Evolutionary conservation across 2,113 vertebrate genomes (phyloP).

Genomic region (Bufo gargarizans): DNA sequence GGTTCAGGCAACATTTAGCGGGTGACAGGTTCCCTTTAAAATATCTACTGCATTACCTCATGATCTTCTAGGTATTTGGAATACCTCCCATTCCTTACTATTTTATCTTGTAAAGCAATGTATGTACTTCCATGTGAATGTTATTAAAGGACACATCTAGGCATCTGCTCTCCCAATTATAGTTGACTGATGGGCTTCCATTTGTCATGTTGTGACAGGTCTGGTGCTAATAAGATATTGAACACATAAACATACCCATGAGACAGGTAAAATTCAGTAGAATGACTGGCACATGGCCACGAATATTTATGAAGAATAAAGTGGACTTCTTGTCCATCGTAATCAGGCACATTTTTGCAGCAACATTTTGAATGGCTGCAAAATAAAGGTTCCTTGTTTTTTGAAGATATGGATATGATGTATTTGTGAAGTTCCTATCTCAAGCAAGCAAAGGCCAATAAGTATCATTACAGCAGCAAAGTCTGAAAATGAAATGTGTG

Average conservation of each 20-base stretch:
- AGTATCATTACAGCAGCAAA: constrained; percentile 46
- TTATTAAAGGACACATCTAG: background rate
- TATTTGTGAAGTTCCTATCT: background rate
- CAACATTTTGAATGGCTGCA: background rate
- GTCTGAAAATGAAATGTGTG: constrained; percentile 49
- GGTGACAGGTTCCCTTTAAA: too few species aligned
- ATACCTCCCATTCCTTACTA: background rate
- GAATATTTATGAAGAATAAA: background rate
- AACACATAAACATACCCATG: background rate
- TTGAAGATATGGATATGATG: background rate
- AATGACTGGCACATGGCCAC: background rate
- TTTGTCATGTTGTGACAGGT: constrained; percentile 2
- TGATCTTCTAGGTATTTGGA: background rate
- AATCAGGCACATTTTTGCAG: background rate
- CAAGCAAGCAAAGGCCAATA: background rate
- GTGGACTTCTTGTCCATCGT: background rate
- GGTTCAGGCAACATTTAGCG: too few species aligned
- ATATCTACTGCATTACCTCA: background rate
- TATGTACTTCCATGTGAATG: background rate
- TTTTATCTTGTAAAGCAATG: background rate
- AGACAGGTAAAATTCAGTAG: background rate
- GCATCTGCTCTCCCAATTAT: background rate
- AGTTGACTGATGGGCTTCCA: background rate
- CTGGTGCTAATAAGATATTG: background rate
- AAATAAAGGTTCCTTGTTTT: background rate